phyloP scores from a whole-genome alignment of 2,888 invertebrate species.

The Epicampocera succincta region DNA sequence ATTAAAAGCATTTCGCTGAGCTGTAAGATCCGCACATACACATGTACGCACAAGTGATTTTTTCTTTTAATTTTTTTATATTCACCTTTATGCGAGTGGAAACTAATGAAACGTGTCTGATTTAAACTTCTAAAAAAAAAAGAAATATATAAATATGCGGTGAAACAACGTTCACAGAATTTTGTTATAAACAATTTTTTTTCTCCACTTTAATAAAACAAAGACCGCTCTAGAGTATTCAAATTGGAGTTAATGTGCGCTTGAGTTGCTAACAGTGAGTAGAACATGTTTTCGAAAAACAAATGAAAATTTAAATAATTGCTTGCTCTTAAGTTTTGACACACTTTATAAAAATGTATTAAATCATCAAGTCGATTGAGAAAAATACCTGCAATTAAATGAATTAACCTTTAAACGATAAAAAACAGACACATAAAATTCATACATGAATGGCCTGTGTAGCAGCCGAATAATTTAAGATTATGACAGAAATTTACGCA shows the following conservation, averaged over 20 bases:
- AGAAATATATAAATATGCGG: no score
- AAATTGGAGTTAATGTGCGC: background rate
- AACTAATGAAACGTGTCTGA: no score
- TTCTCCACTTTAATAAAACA: background rate
- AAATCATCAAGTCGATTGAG: slow-evolving; percentile 26
- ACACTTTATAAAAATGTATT: slow-evolving; percentile 48
- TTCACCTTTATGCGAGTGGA: no score
- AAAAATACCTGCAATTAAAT: slow-evolving; percentile 9
- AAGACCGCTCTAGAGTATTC: background rate
- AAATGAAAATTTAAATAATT: slow-evolving; percentile 42
- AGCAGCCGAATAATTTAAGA: background rate
- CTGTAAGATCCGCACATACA: no score
- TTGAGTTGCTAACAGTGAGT: background rate
- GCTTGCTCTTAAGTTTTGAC: slow-evolving; percentile 53
- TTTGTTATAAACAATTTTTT: slow-evolving; percentile 10
- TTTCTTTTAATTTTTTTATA: no score
- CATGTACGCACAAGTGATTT: no score
- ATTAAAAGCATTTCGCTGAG: no score
- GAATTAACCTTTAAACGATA: slow-evolving; percentile 17
- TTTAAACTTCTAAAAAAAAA: no score
- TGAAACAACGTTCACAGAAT: no score
- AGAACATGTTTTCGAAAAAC: slow-evolving; percentile 36
- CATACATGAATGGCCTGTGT: background rate
- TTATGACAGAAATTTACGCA: background rate
- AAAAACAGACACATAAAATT: background rate